Base-by-base conservation (phyloP, 2,888 invertebrate genomes). In the Philopedon plagiatum region DNA sequence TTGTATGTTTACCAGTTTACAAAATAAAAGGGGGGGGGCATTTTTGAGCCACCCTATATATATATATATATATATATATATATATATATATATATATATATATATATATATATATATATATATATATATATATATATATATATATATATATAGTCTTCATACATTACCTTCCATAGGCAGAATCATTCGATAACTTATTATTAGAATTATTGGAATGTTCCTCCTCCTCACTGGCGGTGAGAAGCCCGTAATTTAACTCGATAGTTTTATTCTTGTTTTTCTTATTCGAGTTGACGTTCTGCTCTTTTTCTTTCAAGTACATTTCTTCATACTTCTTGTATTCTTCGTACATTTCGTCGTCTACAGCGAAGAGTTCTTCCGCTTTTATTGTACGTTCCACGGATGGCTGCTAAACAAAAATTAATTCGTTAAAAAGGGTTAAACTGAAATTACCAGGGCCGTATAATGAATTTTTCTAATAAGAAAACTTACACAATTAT, bases 121-220 rank as follows among this genome's bases (percentile, higher is more conserved):
- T n/a, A n/a, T n/a, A n/a, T n/a, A n/a, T n/a, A n/a, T n/a, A n/a
- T n/a, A n/a, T n/a, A n/a, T n/a, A n/a, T n/a, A n/a, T n/a, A n/a
- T n/a, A n/a, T n/a, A n/a, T n/a, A n/a, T n/a, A n/a, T n/a, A n/a
- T n/a, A n/a, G n/a, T n/a, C n/a, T n/a, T n/a, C n/a, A n/a, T n/a
- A n/a, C 11, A 5, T 29, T 87, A 94, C 94, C 94, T 94, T 90
- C 93, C 93, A 86, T 94, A 94, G 64, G 94, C 94, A 26, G 94
- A 94, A 85, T 94, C 94, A 26, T 90, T 88, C 75, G 87, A 86
- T 46, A 86, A 79, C 76, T 87, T 87, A 60, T 78, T 75, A 34
- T 58, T 74, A n/a, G 62, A 72, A 19, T 44, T 41, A 76, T 68
- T 78, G 75, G 67, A 81, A 84, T 86, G 80, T 79, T 84, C 76